A percentile compares a stretch with the other conserved stretches of the same genome.
phyloP scores from a whole-genome alignment of 2,113 vertebrate genomes.

The western clawed frog (Xenopus tropicalis) region UCB_Xtro_10.0 CM004443.2:174443501-174444000 shows the following conservation, averaged over 20 bases:
- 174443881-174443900: not conserved
- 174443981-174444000: too few species aligned
- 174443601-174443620: not conserved
- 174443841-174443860: not conserved
- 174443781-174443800: not conserved
- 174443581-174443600: slow-evolving; percentile 10
- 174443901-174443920: not conserved
- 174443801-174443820: not conserved
- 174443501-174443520: slow-evolving; percentile 26
- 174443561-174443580: slow-evolving; percentile 17
- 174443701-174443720: slow-evolving; percentile 32
- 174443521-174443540: slow-evolving; percentile 21
- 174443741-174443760: slow-evolving; percentile 24
- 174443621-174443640: slow-evolving; percentile 32
- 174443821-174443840: not conserved
- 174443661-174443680: slow-evolving; percentile 12
- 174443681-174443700: slow-evolving; percentile 21
- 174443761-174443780: not conserved
- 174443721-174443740: slow-evolving; percentile 19
- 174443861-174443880: not conserved
- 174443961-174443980: too few species aligned
- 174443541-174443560: slow-evolving; percentile 35
- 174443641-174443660: not conserved
- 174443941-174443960: too few species aligned
- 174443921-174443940: not conserved